phyloP scores from a whole-genome alignment of 2,797 vertebrate species.

The Helostoma temminkii region DNA sequence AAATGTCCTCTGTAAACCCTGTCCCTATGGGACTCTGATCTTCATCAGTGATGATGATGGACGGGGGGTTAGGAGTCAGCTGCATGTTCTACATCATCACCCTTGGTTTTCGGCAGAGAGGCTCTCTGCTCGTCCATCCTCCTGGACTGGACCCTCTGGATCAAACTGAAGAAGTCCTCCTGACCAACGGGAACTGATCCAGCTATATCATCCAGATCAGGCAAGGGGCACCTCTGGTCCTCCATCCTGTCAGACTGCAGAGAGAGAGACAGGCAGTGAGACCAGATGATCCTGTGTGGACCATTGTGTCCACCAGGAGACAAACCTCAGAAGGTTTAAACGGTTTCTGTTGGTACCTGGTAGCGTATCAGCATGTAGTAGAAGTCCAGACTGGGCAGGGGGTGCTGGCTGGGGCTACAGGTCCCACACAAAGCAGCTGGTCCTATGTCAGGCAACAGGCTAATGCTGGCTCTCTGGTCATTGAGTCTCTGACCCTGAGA shows the following conservation, averaged over 20 bases:
- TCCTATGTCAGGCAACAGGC: conserved; percentile 84
- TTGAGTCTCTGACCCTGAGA: conserved; percentile 92
- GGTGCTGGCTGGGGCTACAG: conserved; percentile 61
- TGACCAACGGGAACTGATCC: conserved; percentile 44
- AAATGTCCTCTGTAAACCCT: not conserved
- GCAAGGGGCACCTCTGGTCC: conserved; percentile 91
- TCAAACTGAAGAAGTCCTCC: conserved; percentile 93
- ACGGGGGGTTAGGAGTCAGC: not conserved
- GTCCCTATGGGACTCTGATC: not conserved
- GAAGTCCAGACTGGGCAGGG: conserved; percentile 88
- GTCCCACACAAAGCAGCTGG: conserved; percentile 44
- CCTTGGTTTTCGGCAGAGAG: conserved; percentile 14
- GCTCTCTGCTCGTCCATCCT: conserved; percentile 92
- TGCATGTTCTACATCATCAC: not conserved
- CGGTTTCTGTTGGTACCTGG: conserved; percentile 83
- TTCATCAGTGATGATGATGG: conserved; percentile 37
- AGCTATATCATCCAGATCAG: conserved; percentile 83
- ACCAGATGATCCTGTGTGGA: not conserved
- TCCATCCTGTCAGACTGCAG: conserved; percentile 85
- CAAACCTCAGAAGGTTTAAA: too few relatives aligned
- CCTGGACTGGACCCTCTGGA: conserved; percentile 92
- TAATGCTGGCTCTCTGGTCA: conserved; percentile 91
- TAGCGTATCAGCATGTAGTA: conserved; percentile 95
- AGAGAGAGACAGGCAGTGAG: conserved; percentile 14
- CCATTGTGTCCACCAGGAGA: too few relatives aligned